These are phyloP conservation scores for Galeopsomyia nigrocyanea DNA, from an alignment of 2,888 invertebrate genomes.

Conservation along the genomic window DNA sequence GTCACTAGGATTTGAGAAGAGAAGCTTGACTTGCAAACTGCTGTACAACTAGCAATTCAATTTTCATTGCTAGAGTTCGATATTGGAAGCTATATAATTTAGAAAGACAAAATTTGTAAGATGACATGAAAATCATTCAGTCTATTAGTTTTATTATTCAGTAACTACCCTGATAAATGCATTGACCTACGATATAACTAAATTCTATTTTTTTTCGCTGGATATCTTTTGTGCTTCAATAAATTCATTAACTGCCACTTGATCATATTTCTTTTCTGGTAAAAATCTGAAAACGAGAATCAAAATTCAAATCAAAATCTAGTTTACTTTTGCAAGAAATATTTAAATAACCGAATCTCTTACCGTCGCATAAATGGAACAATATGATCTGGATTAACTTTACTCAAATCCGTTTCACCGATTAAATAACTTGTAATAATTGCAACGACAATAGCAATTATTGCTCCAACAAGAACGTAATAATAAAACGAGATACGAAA, in stretches of 20 bases:
- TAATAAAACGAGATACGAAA: constrained; percentile 80
- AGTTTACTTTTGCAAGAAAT: not conserved
- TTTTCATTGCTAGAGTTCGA: no score
- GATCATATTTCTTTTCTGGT: not conserved
- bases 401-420: constrained; percentile 71
- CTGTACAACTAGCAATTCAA: no score
- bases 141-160: no score
- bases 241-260: not conserved
- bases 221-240: not conserved
- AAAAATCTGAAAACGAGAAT: constrained; percentile 13
- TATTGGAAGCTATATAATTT: no score
- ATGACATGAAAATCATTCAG: no score
- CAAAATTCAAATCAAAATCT: no score
- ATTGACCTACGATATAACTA: no score
- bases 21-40: no score
- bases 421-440: constrained; percentile 76
- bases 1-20: no score
- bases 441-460: constrained; percentile 74
- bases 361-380: constrained; percentile 72
- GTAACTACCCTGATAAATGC: not conserved
- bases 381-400: constrained; percentile 74
- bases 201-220: not conserved
- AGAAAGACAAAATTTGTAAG: no score
- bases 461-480: constrained; percentile 76
- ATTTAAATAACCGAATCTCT: not conserved